phyloP scores from a whole-genome alignment of 2,888 invertebrate species.

The Drosophila meridiana region DNA sequence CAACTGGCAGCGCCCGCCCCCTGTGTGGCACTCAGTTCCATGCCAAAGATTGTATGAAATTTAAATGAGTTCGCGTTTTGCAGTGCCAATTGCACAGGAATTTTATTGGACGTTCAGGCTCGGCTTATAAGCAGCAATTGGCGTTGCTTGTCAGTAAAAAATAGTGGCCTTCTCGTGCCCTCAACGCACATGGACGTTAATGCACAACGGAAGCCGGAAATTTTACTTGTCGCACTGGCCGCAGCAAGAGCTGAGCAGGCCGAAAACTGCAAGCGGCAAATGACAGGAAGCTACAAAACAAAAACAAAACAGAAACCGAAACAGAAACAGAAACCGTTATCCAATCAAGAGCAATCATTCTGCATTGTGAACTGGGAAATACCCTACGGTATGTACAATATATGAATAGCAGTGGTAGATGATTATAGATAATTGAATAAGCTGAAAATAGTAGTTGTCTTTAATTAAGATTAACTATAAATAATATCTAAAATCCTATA shows the following conservation, averaged over 20 bases:
- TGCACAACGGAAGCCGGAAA: slow-evolving; percentile 73
- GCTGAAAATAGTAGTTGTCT: neutral
- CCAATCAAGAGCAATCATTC: neutral
- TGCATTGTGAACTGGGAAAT: slow-evolving; percentile 1
- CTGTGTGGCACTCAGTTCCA: slow-evolving; percentile 5
- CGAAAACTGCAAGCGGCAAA: slow-evolving; percentile 62
- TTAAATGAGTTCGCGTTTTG: slow-evolving; percentile 51
- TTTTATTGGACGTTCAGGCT: slow-evolving; percentile 33
- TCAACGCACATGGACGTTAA: slow-evolving; percentile 31
- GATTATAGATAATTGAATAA: neutral
- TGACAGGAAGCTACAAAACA: slow-evolving; percentile 41
- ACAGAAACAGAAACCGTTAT: slow-evolving; percentile 7
- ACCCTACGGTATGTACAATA: slow-evolving; percentile 8
- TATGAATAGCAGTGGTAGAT: neutral
- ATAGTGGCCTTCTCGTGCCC: neutral
- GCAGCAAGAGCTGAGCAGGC: slow-evolving; percentile 33
- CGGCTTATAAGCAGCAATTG: slow-evolving; percentile 18
- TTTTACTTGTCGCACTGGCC: slow-evolving; percentile 52
- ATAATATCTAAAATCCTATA: neutral
- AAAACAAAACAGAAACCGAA: neutral
- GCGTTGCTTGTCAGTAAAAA: neutral
- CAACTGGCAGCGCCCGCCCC: neutral
- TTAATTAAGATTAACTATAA: neutral
- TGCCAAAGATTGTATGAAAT: slow-evolving; percentile 60
- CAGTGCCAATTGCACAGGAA: slow-evolving; percentile 41